These are phyloP conservation scores for Phaetusa simplex DNA, from an alignment of 2,113 vertebrate genomes.

Conservation along the genomic window DNA sequence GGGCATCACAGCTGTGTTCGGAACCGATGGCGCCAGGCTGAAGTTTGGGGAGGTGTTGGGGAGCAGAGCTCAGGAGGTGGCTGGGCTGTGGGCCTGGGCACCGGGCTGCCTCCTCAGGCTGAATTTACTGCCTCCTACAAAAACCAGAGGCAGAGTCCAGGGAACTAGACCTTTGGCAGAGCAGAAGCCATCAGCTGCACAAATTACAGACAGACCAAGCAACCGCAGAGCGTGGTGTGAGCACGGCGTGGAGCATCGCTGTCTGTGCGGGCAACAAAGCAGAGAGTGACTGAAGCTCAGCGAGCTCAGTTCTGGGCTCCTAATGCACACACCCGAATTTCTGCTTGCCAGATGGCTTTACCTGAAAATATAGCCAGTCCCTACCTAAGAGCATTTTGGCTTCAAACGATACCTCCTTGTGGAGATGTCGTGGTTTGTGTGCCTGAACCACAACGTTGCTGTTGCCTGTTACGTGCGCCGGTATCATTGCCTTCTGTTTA, in stretches of 20 bases:
- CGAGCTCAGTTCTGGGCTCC: not conserved
- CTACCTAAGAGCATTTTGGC: not conserved
- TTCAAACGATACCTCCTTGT: not conserved
- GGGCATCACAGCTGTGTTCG: not conserved
- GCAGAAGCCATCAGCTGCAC: not conserved
- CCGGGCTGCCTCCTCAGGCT: not conserved
- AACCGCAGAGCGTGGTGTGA: not conserved
- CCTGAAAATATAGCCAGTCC: not conserved
- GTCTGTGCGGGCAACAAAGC: not conserved
- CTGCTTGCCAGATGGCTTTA: not conserved
- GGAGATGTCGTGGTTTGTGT: not conserved
- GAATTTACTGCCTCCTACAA: not conserved
- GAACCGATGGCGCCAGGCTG: not conserved
- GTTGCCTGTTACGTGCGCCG: not conserved
- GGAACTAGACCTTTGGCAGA: not conserved
- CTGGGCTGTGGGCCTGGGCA: not conserved
- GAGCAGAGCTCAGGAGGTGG: not conserved
- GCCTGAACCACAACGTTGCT: not conserved
- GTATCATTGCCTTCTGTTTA: not conserved
- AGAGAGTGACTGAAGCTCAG: not conserved
- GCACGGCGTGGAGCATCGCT: fast-evolving
- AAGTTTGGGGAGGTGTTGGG: not conserved
- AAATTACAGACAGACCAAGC: not conserved
- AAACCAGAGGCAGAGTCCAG: not conserved
- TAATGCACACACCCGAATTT: not conserved